A percentile compares a stretch with the other conserved stretches of the same genome.
phyloP scores from a whole-genome alignment of 1,140 invertebrate genomes.

The Chionoecetes opilio region DNA sequence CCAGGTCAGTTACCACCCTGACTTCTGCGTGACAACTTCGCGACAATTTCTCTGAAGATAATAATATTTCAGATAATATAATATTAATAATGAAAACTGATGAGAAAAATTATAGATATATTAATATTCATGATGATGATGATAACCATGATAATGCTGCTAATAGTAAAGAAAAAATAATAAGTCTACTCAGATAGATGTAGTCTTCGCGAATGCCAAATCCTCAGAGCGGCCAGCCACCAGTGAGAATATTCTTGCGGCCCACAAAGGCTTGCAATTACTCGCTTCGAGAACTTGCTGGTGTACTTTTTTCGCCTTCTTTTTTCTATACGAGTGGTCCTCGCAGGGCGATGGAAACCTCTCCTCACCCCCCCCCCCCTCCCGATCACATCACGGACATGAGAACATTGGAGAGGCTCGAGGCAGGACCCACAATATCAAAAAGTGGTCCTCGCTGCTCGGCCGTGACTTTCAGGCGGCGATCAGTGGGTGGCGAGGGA shows the following conservation, averaged over 20 bases:
- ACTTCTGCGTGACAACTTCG: too few relatives aligned
- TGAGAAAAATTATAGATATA: background rate
- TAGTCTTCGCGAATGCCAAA: background rate
- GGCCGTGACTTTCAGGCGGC: background rate
- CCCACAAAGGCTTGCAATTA: background rate
- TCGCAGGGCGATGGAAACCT: background rate
- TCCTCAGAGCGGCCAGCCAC: background rate
- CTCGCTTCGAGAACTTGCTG: constrained; percentile 15
- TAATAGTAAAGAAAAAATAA: background rate
- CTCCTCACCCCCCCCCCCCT: background rate
- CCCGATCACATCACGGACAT: background rate
- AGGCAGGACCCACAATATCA: background rate
- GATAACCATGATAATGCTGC: background rate
- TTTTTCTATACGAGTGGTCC: background rate
- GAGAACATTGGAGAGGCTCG: background rate
- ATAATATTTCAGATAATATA: background rate
- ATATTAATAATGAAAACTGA: background rate
- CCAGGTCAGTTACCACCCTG: too few relatives aligned
- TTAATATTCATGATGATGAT: background rate
- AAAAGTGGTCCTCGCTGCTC: background rate
- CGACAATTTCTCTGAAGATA: too few relatives aligned
- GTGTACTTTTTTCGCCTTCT: background rate
- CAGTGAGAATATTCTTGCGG: background rate
- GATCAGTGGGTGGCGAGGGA: background rate
- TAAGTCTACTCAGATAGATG: background rate